Evolutionary conservation across 2,113 vertebrate species (phyloP).

Genomic region (Podocnemis expansa): DNA sequence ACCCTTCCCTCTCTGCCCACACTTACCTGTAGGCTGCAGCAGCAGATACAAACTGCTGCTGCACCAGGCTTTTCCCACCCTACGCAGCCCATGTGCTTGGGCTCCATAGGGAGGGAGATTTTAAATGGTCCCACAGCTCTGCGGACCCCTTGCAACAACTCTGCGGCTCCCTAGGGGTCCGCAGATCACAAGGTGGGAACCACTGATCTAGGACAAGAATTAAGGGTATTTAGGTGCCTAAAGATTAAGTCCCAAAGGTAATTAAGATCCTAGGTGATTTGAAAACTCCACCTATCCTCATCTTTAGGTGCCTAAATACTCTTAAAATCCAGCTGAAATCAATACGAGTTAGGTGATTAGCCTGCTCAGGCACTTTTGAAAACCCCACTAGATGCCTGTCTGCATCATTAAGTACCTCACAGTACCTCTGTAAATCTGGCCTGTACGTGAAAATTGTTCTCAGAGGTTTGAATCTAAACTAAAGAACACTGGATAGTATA

Average conservation of each 20-base stretch:
- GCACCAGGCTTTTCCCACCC: no score
- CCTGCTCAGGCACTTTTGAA: not conserved
- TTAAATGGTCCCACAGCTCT: no score
- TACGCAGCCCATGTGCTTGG: no score
- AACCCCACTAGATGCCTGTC: not conserved
- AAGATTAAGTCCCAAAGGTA: not conserved
- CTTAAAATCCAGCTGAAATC: not conserved
- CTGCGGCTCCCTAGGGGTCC: no score
- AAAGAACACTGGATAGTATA: not conserved
- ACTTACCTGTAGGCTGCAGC: no score
- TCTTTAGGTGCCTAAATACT: not conserved
- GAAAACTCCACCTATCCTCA: not conserved
- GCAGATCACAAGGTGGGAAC: no score
- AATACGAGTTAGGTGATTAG: not conserved
- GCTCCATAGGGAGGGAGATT: no score
- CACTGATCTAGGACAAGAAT: not conserved
- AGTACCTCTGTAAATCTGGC: not conserved
- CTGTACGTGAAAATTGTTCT: not conserved
- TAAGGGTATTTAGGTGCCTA: not conserved
- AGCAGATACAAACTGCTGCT: no score
- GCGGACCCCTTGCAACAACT: no score
- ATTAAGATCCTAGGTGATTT: not conserved
- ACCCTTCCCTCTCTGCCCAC: no score
- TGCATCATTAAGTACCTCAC: not conserved
- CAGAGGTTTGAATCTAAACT: not conserved